These are phyloP conservation scores for Hephaestus fuliginosus DNA, from an alignment of 2,797 vertebrate genomes.

Conservation along the genomic window DNA sequence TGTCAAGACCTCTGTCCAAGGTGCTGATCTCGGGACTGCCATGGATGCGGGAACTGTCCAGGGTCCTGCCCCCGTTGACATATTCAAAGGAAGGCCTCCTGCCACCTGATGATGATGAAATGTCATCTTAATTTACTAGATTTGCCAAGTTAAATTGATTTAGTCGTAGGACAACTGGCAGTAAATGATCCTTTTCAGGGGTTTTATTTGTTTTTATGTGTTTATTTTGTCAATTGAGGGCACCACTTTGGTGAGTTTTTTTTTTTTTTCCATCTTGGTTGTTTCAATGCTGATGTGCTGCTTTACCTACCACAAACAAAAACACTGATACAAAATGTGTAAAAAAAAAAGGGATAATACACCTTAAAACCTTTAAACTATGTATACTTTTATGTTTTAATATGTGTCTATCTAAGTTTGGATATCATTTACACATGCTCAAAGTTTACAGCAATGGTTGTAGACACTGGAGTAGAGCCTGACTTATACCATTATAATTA, in stretches of 20 bases:
- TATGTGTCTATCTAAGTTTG: background rate
- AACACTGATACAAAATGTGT: background rate
- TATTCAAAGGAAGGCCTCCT: background rate
- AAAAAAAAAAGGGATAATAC: background rate
- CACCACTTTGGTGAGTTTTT: background rate
- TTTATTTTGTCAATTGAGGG: background rate
- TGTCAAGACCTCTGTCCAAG: slow-evolving; percentile 58
- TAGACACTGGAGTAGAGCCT: background rate
- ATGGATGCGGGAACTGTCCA: slow-evolving; percentile 40
- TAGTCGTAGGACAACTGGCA: background rate
- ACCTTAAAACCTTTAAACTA: background rate
- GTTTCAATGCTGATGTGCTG: background rate
- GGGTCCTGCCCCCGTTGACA: slow-evolving; percentile 8
- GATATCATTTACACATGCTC: no score
- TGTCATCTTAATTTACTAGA: background rate
- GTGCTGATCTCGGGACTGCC: slow-evolving; percentile 55
- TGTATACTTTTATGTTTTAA: background rate
- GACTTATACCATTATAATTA: background rate
- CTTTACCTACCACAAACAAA: background rate
- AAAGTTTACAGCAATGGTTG: background rate
- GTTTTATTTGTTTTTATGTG: background rate
- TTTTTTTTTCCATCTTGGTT: background rate
- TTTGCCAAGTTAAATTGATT: background rate
- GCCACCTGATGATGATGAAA: background rate
- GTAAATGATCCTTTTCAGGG: background rate